A percentile compares a stretch with the other conserved stretches of the same genome.
Evolutionary conservation across 2,888 invertebrate species (phyloP).

Genomic region (Matsumyia berberina): DNA sequence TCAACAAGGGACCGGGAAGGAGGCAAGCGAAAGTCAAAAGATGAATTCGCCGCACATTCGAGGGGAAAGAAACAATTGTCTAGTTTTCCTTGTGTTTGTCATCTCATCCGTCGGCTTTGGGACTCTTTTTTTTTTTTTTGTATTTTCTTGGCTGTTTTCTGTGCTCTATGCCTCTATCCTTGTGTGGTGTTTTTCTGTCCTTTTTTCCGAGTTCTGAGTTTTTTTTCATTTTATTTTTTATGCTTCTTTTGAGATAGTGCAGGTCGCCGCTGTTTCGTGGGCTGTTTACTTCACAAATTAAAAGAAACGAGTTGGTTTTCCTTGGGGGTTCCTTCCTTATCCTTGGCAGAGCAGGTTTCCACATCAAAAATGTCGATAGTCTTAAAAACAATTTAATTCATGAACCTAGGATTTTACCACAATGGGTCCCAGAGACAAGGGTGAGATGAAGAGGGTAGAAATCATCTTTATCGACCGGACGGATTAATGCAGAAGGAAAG

Average conservation of each 20-base stretch:
- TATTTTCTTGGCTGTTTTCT: not conserved
- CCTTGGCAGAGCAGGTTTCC: conserved; percentile 4
- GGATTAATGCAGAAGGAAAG: too few species aligned
- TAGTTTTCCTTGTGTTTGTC: conserved; percentile 40
- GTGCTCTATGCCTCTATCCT: conserved; percentile 23
- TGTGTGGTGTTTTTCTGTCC: conserved; percentile 15
- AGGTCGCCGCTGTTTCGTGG: not conserved
- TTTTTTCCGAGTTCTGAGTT: conserved; percentile 27
- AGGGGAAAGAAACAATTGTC: conserved; percentile 46
- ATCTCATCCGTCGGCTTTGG: conserved; percentile 22
- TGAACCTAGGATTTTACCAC: too few species aligned
- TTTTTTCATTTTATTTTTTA: conserved; percentile 36
- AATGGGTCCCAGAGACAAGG: too few species aligned
- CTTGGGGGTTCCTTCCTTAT: too few species aligned
- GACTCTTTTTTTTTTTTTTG: conserved; percentile 11
- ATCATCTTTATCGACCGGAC: too few species aligned
- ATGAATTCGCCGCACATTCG: conserved; percentile 66
- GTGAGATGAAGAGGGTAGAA: too few species aligned
- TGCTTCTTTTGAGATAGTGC: conserved; percentile 9
- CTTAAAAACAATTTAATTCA: too few species aligned
- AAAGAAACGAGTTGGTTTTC: too few species aligned
- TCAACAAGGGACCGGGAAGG: not conserved
- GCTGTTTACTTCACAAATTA: too few species aligned
- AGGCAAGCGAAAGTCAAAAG: conserved; percentile 32
- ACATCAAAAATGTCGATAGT: too few species aligned